Conservation (phyloP, 2,113 vertebrate genomes). For the Toxotes jaculatrix region DNA sequence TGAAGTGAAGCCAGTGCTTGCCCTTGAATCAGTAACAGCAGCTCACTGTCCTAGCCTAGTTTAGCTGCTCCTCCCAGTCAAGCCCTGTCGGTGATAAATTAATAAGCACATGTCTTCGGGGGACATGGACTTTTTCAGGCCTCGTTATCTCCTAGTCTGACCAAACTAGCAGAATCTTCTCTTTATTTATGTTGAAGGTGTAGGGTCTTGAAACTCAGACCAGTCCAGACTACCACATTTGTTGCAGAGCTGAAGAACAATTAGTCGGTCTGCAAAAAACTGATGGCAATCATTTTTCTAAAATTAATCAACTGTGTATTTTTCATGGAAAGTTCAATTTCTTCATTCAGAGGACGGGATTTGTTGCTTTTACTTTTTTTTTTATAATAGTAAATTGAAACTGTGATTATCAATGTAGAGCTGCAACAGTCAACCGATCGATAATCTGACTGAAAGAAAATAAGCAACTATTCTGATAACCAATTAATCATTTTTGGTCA, state of each 20-base stretch:
- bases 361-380: background rate
- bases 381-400: background rate
- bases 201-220: background rate
- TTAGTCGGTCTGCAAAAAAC: background rate
- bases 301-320: no score
- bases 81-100: conserved; percentile 59
- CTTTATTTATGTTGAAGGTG: conserved; percentile 13
- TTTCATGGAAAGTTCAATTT: no score
- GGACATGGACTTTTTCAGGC: conserved; percentile 44
- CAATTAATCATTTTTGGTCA: no score
- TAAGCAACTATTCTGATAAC: no score
- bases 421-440: no score
- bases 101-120: conserved; percentile 68
- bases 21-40: conserved; percentile 52
- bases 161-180: conserved; percentile 5
- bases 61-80: conserved; percentile 42
- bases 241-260: background rate
- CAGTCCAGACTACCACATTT: background rate
- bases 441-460: no score
- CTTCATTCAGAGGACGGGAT: no score
- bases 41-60: conserved; percentile 51
- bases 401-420: no score
- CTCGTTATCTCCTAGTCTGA: conserved; percentile 33
- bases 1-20: conserved; percentile 19
- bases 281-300: background rate